phyloP scores from a whole-genome alignment of 2,113 vertebrate genomes.

The Megatriorchis doriae region DNA sequence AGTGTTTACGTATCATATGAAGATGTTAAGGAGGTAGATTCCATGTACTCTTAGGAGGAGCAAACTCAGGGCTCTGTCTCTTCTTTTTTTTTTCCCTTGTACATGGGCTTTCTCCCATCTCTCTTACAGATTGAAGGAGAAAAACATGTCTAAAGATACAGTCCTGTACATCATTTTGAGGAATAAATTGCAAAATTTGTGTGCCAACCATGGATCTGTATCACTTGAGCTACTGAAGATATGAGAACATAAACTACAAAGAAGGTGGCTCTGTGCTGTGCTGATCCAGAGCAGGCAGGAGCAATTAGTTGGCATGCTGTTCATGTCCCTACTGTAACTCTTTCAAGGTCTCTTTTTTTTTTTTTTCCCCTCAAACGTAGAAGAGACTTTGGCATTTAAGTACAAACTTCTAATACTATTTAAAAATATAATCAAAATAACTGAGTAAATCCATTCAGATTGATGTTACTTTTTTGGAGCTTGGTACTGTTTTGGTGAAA shows the following conservation, averaged over 20 bases:
- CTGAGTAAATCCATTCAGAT: neutral
- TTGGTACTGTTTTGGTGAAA: neutral
- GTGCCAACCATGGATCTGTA: neutral
- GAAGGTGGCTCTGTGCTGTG: accelerated
- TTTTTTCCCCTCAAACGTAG: neutral
- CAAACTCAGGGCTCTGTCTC: neutral
- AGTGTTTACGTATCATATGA: neutral
- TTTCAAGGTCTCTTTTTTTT: neutral
- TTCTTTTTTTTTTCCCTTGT: neutral
- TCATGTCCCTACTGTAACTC: neutral
- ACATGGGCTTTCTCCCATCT: neutral
- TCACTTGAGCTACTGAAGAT: neutral
- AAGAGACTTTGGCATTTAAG: neutral
- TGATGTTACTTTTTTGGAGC: neutral
- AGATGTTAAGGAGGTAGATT: neutral
- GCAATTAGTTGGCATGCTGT: neutral
- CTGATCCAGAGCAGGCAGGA: neutral
- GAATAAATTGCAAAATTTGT: neutral
- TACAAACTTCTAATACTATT: neutral
- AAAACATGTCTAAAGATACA: neutral
- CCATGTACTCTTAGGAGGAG: neutral
- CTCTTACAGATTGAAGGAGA: neutral
- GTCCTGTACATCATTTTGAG: neutral
- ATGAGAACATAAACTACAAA: neutral
- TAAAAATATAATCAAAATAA: neutral